Base-by-base conservation (phyloP, 2,113 vertebrate genomes). In the Callipepla squamata region DNA sequence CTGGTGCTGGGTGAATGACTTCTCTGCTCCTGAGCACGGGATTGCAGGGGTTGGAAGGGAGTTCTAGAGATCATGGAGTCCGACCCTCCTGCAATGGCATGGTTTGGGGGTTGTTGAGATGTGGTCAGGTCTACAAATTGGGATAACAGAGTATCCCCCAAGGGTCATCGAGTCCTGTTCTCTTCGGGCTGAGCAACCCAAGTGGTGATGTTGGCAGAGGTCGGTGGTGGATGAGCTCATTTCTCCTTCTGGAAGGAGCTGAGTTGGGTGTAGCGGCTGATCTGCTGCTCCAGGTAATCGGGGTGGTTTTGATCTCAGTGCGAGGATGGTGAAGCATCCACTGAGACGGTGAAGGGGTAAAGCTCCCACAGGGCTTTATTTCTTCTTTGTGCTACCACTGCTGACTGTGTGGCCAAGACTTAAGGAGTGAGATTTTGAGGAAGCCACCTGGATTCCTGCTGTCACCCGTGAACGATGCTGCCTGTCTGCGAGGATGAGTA, bases 11-110 rank as follows among this genome's bases (percentile, higher is more conserved):
- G 6, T 4, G 21, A 74, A 1, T 1, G 2, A 26, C 47, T 53
- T 5, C 42, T 42, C 48, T 0, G 1, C 55, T 79, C 42, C 50
- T 62, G 70, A 38, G 15, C 0, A 44, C 44, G 16, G 44, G 16
- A 44, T 44, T 17, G 16, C 44, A 44, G 44, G 44, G 44, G 44
- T 44, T 44, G 44, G 16, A 44, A 44, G 44, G 44, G 44, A 44
- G 14, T 16, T 44, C 44, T 44, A 44, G 44, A 44, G 44, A 44
- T 44, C 44, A 44, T 44, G 6, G 44, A 28, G 51, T 16, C 26
- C 14, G 28, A 15, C 50, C 50, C 26, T 53, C 14, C 51, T 53
- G 51, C 51, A 28, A 3, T 16, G 26, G 51, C 8, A 28, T 28
- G 51, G 51, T 14, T 9, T 53, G 50, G 51, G 51, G 23, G 14